Evolutionary conservation across 2,888 invertebrate species (phyloP), one percentile per base, ranked within the genome.

Genomic region (Drosophila prolongata): DNA sequence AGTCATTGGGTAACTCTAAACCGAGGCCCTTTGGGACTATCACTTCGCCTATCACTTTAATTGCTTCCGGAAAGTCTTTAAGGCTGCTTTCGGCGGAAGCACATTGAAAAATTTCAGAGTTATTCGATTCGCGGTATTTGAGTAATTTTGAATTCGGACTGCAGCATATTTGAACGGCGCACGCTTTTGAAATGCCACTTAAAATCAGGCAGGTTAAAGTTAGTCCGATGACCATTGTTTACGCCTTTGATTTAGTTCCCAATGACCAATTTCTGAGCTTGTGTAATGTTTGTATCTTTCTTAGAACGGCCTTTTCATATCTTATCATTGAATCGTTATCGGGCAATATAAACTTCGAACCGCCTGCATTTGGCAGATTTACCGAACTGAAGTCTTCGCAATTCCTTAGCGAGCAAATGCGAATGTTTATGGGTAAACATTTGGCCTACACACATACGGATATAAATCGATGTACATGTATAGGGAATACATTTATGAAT

Each of bases 171-270:
- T 59, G 44, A 14, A 67, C 49, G 5, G 71, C 30, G 30, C 30
- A 50, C 13, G 49, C 49, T 47, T 71, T 77, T 35, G 50, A 38
- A 42, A 49, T 68, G 61, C 54, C 79, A 74, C 75, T 56, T 27
- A 79, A 66, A 71, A 79, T 50, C 24, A 85, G 65, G 47, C 37
- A 75, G 35, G 60, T 38, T 37, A 82, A 34, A 46, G 24, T 40
- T 6, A 67, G 42, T 55, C 30, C 50, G 49, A 55, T 46, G 71
- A 49, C 55, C 81, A 81, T 81, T 47, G 14, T 38, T 64, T 60
- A 42, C 62, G 62, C 9, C 35, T 54, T 27, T 24, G 34, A 1
- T 44, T 65, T 35, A 27, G 40, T 46, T 34, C n/a, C 2, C 53
- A 66, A 54, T 65, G 54, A 65, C 66, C 66, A 54, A 37, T 54